Evolutionary conservation across 2,113 vertebrate species (phyloP).

Genomic region (Zeus faber): DNA sequence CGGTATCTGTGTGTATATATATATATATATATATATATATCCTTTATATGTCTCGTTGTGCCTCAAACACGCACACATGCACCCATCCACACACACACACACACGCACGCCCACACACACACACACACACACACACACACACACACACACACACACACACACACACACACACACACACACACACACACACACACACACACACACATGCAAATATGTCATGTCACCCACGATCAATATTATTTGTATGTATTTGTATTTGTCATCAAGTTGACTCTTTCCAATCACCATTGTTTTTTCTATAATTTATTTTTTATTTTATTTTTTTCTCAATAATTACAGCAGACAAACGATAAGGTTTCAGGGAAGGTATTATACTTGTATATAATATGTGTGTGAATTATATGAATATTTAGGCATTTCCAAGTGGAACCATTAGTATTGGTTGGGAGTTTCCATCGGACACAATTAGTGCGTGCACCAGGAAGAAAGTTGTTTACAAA

Average conservation of each 20-base stretch:
- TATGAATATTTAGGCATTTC: too few species aligned
- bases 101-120: neutral
- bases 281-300: too few species aligned
- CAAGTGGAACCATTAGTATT: too few species aligned
- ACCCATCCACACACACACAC: conserved; percentile 2
- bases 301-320: too few species aligned
- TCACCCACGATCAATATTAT: conserved; percentile 14
- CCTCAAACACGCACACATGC: conserved; percentile 20
- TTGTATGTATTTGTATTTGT: too few species aligned
- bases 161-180: conserved; percentile 31
- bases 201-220: conserved; percentile 2
- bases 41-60: too few species aligned
- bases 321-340: too few species aligned
- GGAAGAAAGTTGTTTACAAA: conserved; percentile 60
- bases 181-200: conserved; percentile 20
- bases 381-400: too few species aligned
- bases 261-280: conserved; percentile 4
- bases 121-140: conserved; percentile 25
- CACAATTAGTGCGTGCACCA: conserved; percentile 39
- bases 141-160: conserved; percentile 8
- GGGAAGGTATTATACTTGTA: too few species aligned
- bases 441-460: conserved; percentile 55
- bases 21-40: too few species aligned
- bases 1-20: too few species aligned
- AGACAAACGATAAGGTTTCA: too few species aligned